Evolutionary conservation across 2,797 vertebrate species (phyloP), one percentile per base, ranked within the genome.

Genomic region (Nannoperca australis): DNA sequence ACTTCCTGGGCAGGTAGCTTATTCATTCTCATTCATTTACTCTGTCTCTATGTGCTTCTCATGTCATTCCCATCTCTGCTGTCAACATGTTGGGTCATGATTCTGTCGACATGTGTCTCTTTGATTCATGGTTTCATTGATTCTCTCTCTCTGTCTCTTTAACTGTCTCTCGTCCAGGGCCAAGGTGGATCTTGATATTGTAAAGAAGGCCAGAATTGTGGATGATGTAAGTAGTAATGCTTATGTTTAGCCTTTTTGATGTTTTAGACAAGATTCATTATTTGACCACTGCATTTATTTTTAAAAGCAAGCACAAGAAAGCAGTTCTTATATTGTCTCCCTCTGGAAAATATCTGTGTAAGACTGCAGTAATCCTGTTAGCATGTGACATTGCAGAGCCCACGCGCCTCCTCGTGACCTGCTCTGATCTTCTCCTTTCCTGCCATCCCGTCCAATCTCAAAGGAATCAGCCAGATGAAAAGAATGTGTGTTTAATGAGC

Each of bases 1-100:
- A 99, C 88, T 97, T 98, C 93, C 94, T 99, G 91, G 97, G 97
- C 88, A 97, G 97, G 97, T 99, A 96, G 86, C 91, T 94, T 68
- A 86, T 69, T 80, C 88, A 83, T 89, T 90, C 84, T 85, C 83
- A 82, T 68, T 82, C 82, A 86, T 80, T 88, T 69, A 78, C n/a
- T 85, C 58, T 67, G 76, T 92, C 69, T 83, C 83, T 72, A 30
- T 88, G 84, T 91, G 85, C 72, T 82, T 78, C 65, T 87, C 78
- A 61, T 70, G 56, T 62, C 81, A 76, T 62, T 67, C 61, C 74
- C 90, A 83, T 83, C 54, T 70, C 77, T 70, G 81, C 76, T 82
- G 61, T 64, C 62, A 47, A 65, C 56, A 69, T 11, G 58, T 30
- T 30, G 54, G 24, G 15, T 18, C 49, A 78, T 4, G 14, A 75